Conservation (phyloP, 1,140 invertebrate genomes). For the Pomacea maculata region DNA sequence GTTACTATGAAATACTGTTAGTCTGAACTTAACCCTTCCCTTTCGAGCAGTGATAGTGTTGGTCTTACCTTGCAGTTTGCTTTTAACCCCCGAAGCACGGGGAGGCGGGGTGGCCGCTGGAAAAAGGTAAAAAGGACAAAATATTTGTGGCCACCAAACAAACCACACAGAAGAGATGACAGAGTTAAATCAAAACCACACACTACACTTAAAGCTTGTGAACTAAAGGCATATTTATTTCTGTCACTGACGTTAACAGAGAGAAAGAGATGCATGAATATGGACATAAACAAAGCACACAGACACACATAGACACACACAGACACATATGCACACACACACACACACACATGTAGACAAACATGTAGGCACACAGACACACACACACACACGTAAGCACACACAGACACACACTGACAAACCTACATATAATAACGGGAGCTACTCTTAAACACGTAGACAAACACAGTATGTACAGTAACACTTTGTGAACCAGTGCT, state of each 20-base stretch:
- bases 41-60: background rate
- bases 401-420: background rate
- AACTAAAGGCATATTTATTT: no score
- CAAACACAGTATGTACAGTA: no score
- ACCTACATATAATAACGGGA: background rate
- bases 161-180: no score
- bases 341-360: no score
- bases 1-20: no score
- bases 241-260: no score
- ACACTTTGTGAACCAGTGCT: no score
- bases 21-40: no score
- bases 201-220: no score
- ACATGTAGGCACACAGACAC: background rate
- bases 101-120: constrained; percentile 3
- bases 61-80: constrained; percentile 23
- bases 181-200: no score
- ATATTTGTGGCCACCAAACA: constrained; percentile 15
- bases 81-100: constrained; percentile 19
- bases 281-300: background rate
- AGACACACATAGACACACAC: background rate
- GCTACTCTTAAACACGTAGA: no score
- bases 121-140: constrained; percentile 21
- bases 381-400: background rate
- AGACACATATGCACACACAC: background rate
- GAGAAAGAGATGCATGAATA: background rate